These are phyloP conservation scores for Morus bassanus DNA, from an alignment of 2,797 vertebrate genomes.

Conservation along the genomic window DNA sequence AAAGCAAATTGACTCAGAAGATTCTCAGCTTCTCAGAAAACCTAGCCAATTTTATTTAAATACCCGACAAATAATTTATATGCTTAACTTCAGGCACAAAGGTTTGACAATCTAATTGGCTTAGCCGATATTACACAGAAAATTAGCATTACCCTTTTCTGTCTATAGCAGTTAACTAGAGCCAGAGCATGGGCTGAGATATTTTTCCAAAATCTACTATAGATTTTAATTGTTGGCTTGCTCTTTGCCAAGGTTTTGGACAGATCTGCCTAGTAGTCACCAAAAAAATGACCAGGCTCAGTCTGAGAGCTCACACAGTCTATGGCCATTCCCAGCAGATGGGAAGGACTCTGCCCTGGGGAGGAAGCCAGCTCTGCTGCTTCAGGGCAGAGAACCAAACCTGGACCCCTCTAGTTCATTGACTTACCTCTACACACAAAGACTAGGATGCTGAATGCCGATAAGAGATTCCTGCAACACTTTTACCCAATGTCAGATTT, in stretches of 20 bases:
- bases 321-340: background rate
- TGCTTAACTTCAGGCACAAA: slow-evolving; percentile 48
- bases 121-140: background rate
- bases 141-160: background rate
- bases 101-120: slow-evolving; percentile 40
- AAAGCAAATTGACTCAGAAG: slow-evolving; percentile 33
- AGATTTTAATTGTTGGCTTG: background rate
- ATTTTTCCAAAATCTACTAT: background rate
- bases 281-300: background rate
- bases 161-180: background rate
- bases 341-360: background rate
- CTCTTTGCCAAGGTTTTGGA: background rate
- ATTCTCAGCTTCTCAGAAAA: slow-evolving; percentile 3
- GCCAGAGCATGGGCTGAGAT: background rate
- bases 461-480: background rate
- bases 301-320: background rate
- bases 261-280: background rate
- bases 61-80: slow-evolving; percentile 55
- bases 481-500: background rate
- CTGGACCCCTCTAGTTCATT: background rate
- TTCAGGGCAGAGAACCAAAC: background rate
- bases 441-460: fast-evolving
- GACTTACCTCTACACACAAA: background rate
- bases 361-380: background rate
- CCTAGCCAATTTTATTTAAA: slow-evolving; percentile 37